phyloP scores from a whole-genome alignment of 2,113 vertebrate species.

The Odobenus rosmarus region DNA sequence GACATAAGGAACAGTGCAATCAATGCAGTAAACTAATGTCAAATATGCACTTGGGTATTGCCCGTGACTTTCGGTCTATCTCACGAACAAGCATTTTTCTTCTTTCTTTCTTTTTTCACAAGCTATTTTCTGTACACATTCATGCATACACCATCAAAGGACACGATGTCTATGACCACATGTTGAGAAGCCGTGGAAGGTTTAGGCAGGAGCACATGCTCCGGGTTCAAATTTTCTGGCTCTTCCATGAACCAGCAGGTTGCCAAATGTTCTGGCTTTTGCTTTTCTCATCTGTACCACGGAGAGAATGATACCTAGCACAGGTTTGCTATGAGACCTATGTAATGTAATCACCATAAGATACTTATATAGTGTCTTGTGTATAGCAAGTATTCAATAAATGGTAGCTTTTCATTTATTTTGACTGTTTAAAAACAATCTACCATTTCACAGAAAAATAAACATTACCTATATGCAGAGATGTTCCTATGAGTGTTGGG shows the following conservation, averaged over 20 bases:
- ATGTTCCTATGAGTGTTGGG: background rate
- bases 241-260: background rate
- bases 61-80: background rate
- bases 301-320: background rate
- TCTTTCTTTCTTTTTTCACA: background rate
- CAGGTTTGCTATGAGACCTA: background rate
- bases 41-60: background rate
- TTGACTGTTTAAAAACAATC: slow-evolving; percentile 2
- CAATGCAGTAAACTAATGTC: background rate
- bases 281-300: background rate
- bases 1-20: background rate
- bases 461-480: background rate
- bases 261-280: background rate
- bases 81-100: background rate
- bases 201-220: background rate
- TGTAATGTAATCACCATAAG: background rate
- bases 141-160: background rate
- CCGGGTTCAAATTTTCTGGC: background rate
- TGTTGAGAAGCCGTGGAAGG: background rate
- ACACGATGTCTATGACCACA: background rate
- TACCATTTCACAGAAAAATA: slow-evolving; percentile 11
- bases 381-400: background rate
- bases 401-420: background rate
- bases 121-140: background rate
- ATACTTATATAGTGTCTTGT: background rate